Percentiles rank a stretch among this genome's conserved stretches.
Evolutionary conservation across 1,140 invertebrate genomes (phyloP).

Genomic region (Drosophila bipectinata): DNA sequence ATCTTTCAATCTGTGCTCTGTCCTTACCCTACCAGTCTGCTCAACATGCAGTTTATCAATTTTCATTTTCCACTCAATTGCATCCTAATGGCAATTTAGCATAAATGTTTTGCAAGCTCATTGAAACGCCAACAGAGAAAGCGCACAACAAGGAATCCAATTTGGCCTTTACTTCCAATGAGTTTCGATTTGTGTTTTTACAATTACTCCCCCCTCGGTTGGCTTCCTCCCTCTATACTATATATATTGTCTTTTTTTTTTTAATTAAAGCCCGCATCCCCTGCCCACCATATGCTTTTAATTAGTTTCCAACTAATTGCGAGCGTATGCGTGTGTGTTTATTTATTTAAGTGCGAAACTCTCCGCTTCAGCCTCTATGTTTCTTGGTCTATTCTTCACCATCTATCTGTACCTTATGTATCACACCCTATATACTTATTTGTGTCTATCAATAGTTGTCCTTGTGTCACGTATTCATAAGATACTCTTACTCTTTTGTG

Average conservation of each 20-base stretch:
- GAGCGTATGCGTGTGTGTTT: constrained; percentile 17
- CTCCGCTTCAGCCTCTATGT: constrained; percentile 11
- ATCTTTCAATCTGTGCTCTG: constrained; percentile 8
- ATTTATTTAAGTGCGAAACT: constrained; percentile 3
- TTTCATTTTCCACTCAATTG: constrained; percentile 45
- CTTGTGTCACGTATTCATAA: constrained; percentile 18
- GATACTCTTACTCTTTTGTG: constrained; percentile 29
- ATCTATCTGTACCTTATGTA: constrained; percentile 23
- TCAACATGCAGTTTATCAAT: constrained; percentile 44
- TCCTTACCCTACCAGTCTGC: background rate
- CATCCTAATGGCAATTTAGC: constrained; percentile 30
- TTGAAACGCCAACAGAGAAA: constrained; percentile 19
- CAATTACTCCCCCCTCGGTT: constrained; percentile 10
- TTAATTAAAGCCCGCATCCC: constrained; percentile 37
- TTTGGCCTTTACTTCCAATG: constrained; percentile 21
- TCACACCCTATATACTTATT: constrained; percentile 18
- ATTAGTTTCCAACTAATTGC: constrained; percentile 42
- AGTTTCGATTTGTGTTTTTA: constrained; percentile 12
- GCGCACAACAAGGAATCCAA: constrained; percentile 8
- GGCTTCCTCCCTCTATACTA: background rate
- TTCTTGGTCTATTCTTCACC: background rate
- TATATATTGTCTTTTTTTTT: constrained; percentile 3
- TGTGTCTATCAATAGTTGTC: constrained; percentile 26
- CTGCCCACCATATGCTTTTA: constrained; percentile 39
- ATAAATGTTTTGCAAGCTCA: constrained; percentile 34